Percentiles rank a stretch among this genome's conserved stretches.
Conservation (phyloP, 2,888 invertebrate species). For the Andrena camellia region DNA sequence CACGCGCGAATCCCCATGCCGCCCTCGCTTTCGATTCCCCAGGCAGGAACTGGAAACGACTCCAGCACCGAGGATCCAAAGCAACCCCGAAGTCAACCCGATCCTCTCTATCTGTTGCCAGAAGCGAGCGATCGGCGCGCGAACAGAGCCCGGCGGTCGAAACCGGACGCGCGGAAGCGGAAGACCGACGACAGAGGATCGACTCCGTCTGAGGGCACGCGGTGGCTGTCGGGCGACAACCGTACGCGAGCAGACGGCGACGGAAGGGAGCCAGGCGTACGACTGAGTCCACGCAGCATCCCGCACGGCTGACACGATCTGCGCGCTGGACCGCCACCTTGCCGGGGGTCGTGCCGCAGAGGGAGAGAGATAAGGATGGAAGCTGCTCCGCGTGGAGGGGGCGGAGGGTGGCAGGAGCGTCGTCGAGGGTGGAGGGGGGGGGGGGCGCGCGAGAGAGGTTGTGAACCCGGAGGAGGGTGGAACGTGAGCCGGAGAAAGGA, state of each 20-base stretch:
- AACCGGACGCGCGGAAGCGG: neutral
- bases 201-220: conserved; percentile 46
- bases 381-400: neutral
- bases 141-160: too few relatives aligned
- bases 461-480: neutral
- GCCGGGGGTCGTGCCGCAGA: conserved; percentile 63
- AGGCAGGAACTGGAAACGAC: neutral
- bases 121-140: too few relatives aligned
- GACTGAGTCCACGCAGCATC: conserved; percentile 74
- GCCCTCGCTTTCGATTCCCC: conserved; percentile 20
- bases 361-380: conserved; percentile 34
- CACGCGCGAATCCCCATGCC: conserved; percentile 52
- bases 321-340: conserved; percentile 71
- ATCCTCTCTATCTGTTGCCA: too few relatives aligned
- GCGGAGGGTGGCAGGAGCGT: neutral
- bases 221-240: conserved; percentile 34
- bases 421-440: neutral
- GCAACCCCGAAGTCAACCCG: too few relatives aligned
- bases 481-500: neutral
- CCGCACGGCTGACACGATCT: conserved; percentile 67
- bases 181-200: neutral
- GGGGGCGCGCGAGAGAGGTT: neutral
- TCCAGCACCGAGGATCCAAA: too few relatives aligned
- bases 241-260: conserved; percentile 44
- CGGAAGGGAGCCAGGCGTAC: conserved; percentile 71